Percentiles rank a stretch among this genome's conserved stretches.
Evolutionary conservation across 37 sponge, comb jelly and placozoan genomes (phyloP).

Genomic region (Spongia lamella): DNA sequence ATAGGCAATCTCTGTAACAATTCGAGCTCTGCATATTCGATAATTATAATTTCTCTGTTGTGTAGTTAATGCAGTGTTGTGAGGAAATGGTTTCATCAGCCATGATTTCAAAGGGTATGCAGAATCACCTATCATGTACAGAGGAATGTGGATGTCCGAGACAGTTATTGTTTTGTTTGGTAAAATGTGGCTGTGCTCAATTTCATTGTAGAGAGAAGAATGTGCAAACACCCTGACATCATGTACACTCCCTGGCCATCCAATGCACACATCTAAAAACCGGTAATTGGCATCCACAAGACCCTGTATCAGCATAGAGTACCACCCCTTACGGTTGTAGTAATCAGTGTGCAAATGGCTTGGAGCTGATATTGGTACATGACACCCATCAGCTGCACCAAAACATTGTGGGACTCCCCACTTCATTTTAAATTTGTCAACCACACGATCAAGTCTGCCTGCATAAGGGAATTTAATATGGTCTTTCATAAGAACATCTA

Average conservation of each 20-base stretch:
- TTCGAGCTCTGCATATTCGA: conserved; percentile 17
- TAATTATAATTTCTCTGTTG: conserved; percentile 36
- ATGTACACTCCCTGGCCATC: conserved; percentile 52
- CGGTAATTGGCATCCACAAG: conserved; percentile 8
- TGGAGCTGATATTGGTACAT: conserved; percentile 39
- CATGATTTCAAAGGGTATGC: conserved; percentile 48
- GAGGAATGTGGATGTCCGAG: neutral
- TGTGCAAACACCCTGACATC: conserved; percentile 49
- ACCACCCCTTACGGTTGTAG: conserved; percentile 48
- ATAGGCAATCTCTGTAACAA: conserved; percentile 30
- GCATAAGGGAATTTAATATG: conserved; percentile 40
- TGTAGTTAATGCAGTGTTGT: conserved; percentile 8
- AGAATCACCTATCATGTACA: conserved; percentile 48
- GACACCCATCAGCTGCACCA: conserved; percentile 35
- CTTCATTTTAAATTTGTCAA: neutral
- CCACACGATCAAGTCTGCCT: conserved; percentile 21
- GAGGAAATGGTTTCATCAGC: conserved; percentile 44
- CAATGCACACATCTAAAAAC: conserved; percentile 29
- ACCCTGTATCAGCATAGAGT: conserved; percentile 42
- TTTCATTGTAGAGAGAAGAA: conserved; percentile 13
- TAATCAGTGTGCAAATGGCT: conserved; percentile 25
- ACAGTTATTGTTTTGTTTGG: neutral
- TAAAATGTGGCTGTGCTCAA: neutral
- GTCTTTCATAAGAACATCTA: conserved; percentile 24
- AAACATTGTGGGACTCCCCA: no score